Conservation (phyloP, 37 sponge, comb jelly and placozoan species). For the Oopsacas minuta region DNA sequence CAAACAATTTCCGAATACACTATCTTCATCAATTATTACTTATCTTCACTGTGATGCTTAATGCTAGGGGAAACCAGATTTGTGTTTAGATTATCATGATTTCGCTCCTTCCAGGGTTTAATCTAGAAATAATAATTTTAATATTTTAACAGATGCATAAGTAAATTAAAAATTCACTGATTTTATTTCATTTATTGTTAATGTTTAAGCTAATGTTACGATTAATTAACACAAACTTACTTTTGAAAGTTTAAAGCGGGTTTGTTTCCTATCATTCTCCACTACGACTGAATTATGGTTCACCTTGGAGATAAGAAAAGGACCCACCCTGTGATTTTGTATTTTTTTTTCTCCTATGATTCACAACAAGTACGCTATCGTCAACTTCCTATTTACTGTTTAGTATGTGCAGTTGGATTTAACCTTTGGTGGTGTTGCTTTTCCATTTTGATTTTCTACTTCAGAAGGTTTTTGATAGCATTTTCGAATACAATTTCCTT, state of each 20-base stretch:
- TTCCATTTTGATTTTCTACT: not conserved
- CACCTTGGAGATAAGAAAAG: not conserved
- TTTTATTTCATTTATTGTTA: not conserved
- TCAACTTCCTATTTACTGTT: not conserved
- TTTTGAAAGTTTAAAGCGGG: not conserved
- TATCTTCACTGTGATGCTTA: not conserved
- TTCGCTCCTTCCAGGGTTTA: not conserved
- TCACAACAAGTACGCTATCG: not conserved
- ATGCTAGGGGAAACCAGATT: not conserved
- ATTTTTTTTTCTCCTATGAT: not conserved
- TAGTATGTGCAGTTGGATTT: not conserved
- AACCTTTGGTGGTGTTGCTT: not conserved
- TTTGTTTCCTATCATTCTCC: not conserved
- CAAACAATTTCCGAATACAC: not conserved
- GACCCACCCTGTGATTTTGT: not conserved
- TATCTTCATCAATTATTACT: not conserved
- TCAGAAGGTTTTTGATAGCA: slow-evolving; percentile 2
- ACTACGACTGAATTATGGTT: slow-evolving; percentile 9
- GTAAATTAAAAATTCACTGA: not conserved
- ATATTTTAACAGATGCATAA: not conserved
- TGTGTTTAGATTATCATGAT: not conserved
- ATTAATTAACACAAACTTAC: not conserved
- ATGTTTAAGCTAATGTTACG: not conserved
- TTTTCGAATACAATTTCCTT: not conserved
- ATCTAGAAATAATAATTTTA: not conserved